A percentile compares a stretch with the other conserved stretches of the same genome.
Evolutionary conservation across 2,113 vertebrate species (phyloP).

Genomic region (Etheostoma cragini): DNA sequence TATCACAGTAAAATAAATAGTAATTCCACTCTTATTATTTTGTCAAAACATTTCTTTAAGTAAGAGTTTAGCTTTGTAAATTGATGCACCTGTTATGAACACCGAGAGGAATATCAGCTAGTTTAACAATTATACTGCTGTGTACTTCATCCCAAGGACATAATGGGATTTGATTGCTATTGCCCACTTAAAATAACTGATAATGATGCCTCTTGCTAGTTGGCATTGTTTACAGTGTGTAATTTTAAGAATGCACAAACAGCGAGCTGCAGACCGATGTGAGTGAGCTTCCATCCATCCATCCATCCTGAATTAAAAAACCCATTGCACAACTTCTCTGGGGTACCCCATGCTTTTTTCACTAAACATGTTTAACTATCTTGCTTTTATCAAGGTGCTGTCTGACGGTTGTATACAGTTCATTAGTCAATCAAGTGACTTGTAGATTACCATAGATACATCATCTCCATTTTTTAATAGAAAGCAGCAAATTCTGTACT

Average conservation of each 20-base stretch:
- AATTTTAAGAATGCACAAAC: neutral
- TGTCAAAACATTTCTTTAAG: neutral
- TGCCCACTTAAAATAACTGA: neutral
- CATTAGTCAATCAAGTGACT: neutral
- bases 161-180: neutral
- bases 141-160: neutral
- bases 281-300: neutral
- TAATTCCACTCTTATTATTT: neutral
- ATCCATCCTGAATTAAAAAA: neutral
- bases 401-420: neutral
- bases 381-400: neutral
- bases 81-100: neutral
- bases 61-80: neutral
- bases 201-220: neutral
- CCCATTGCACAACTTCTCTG: neutral
- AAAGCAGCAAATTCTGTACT: neutral
- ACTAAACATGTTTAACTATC: neutral
- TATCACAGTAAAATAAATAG: constrained; percentile 1
- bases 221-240: neutral
- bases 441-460: neutral
- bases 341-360: neutral
- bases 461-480: neutral
- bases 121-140: neutral
- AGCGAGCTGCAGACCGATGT: neutral
- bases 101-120: neutral